Conservation (phyloP, 2,888 invertebrate species). For the Meteorus colon region DNA sequence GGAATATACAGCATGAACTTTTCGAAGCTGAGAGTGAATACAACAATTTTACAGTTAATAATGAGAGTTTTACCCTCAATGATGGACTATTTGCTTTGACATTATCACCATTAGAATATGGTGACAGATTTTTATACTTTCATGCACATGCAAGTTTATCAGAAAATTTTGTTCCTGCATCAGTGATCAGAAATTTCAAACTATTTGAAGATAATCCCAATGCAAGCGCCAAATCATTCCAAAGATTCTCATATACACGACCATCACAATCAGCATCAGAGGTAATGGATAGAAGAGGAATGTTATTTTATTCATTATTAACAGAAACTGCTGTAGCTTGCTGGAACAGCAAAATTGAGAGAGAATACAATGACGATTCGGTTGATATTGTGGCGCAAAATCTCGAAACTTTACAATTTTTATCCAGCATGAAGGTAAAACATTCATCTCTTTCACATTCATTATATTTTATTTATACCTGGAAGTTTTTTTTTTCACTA, state of each 20-base stretch:
- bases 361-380: constrained; percentile 77
- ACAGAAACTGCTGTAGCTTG: constrained; percentile 81
- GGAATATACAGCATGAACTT: constrained; percentile 78
- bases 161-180: constrained; percentile 80
- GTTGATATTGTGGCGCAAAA: constrained; percentile 71
- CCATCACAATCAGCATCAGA: constrained; percentile 82
- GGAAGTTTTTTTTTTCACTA: too few relatives aligned
- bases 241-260: constrained; percentile 76
- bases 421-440: constrained; percentile 69
- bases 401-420: constrained; percentile 66
- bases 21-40: constrained; percentile 80
- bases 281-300: constrained; percentile 82
- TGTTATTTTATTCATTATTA: constrained; percentile 82
- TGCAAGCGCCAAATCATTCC: constrained; percentile 75
- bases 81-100: constrained; percentile 83
- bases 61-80: constrained; percentile 82
- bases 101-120: constrained; percentile 75
- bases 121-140: constrained; percentile 78
- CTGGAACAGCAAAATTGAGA: constrained; percentile 78
- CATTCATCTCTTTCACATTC: neutral
- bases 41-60: constrained; percentile 79
- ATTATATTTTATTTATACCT: too few relatives aligned
- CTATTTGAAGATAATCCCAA: constrained; percentile 74
- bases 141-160: constrained; percentile 81
- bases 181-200: constrained; percentile 76